Percentiles rank a stretch among this genome's conserved stretches.
Conservation (phyloP, 2,797 vertebrate genomes). For the Enteromius radiatus region DNA sequence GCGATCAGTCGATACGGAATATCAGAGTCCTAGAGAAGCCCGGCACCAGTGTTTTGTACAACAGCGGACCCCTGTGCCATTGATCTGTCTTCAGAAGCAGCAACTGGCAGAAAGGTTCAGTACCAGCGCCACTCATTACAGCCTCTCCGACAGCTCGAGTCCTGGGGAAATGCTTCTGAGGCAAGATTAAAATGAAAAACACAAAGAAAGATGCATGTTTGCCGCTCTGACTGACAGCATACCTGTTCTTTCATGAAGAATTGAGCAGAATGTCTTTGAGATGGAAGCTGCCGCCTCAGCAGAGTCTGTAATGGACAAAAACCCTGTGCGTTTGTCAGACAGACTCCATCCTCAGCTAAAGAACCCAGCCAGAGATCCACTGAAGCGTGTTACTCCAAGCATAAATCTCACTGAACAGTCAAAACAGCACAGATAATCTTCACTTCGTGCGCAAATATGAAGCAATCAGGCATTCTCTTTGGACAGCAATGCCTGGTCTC, state of each 20-base stretch:
- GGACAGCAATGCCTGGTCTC: slow-evolving; percentile 15
- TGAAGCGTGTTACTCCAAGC: not conserved
- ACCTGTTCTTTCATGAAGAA: slow-evolving; percentile 16
- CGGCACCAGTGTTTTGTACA: not conserved
- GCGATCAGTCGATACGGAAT: slow-evolving; percentile 38
- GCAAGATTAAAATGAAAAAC: slow-evolving; percentile 11
- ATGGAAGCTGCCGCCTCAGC: slow-evolving; percentile 5
- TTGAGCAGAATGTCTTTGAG: not conserved
- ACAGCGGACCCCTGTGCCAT: not conserved
- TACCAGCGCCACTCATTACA: slow-evolving; percentile 15
- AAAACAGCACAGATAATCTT: not conserved
- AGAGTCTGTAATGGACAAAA: not conserved
- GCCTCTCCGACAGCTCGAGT: slow-evolving; percentile 2
- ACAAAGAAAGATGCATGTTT: slow-evolving; percentile 3
- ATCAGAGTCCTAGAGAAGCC: slow-evolving; percentile 5
- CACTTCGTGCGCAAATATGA: slow-evolving; percentile 21
- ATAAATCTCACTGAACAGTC: not conserved
- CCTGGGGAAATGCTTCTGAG: not conserved
- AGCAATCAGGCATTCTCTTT: slow-evolving; percentile 54
- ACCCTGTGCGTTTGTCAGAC: not conserved
- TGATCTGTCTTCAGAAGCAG: slow-evolving; percentile 13
- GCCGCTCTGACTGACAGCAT: slow-evolving; percentile 1
- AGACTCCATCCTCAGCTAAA: not conserved
- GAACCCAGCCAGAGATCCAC: not conserved
- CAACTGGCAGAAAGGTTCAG: slow-evolving; percentile 8